Evolutionary conservation across 2,113 vertebrate genomes (phyloP), one percentile per base, ranked within the genome.

Genomic region (Perca fluviatilis): DNA sequence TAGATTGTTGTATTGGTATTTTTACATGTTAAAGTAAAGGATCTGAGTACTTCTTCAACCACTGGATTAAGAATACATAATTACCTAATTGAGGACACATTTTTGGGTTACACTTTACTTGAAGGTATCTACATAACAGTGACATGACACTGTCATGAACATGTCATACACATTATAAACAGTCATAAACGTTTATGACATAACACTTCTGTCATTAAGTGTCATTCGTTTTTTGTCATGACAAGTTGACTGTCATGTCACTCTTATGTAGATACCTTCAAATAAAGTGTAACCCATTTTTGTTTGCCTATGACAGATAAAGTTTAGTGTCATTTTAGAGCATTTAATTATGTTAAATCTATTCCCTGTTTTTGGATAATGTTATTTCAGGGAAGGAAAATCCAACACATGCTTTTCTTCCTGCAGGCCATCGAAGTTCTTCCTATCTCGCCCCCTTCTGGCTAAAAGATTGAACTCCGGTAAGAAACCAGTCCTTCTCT

Each of bases 371-470:
- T 23, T 60, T 25, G 3, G 1, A 19, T 21, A 15, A 10, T 53
- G 27, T 78, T 61, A 14, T 8, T n/a, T 23, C 5, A 33, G 12
- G 46, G 36, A 10, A 40, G 64, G 19, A 33, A 16, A 58, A 30
- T 1, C 21, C 3, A 21, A 16, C 65, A 23, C 0, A 12, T 19
- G 50, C 23, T 46, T 68, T 21, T 16, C 46, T 1, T 61, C 47
- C 12, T 43, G 33, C 13, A 53, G 15, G n/a, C 2, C 13, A 27
- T 30, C 61, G 16, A 18, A 14, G 14, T 1, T 5, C 30, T 19
- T 7, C n/a, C 51, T 57, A n/a, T 58, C 1, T 65, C 40, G 0
- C 69, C 74, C 53, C 60, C 65, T 88, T 53, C 49, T 74, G 70
- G 74, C 14, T 58, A n/a, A 40, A 47, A 50, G 3, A 19, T 1